Conservation (phyloP, 2,113 vertebrate genomes). For the Gopherus flavomarginatus region DNA sequence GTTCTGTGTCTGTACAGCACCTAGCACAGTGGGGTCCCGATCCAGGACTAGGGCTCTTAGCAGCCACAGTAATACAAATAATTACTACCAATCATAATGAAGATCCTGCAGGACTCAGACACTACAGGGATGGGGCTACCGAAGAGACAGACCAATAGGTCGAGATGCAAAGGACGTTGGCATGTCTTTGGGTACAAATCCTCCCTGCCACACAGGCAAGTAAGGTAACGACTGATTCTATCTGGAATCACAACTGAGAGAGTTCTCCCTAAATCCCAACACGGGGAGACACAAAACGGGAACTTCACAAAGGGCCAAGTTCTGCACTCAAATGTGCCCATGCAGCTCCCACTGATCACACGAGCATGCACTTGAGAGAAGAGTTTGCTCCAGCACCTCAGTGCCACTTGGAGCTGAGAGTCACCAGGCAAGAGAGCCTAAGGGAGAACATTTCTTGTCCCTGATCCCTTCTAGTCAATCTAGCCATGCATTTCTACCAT, state of each 20-base stretch:
- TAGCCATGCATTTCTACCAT: neutral
- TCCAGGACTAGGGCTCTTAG: neutral
- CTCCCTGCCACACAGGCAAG: neutral
- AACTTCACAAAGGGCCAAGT: neutral
- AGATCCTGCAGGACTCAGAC: neutral
- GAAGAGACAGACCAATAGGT: neutral
- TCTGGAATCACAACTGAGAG: neutral
- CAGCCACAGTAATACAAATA: neutral
- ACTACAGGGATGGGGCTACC: neutral
- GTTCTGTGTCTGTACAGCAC: too few species aligned
- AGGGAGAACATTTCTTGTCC: neutral
- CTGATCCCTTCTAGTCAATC: neutral
- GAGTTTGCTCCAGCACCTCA: too few species aligned
- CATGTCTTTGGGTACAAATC: neutral
- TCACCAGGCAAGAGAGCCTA: neutral
- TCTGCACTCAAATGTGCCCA: neutral
- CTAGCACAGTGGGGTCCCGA: neutral
- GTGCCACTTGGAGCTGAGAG: neutral
- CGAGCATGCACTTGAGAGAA: rapidly evolving
- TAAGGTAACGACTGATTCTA: neutral
- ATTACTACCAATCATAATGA: neutral
- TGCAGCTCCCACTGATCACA: neutral
- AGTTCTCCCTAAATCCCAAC: neutral
- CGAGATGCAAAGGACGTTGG: neutral
- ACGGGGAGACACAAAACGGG: too few species aligned